Conservation (phyloP, 2,797 vertebrate genomes). For the Cyclura pinguis region DNA sequence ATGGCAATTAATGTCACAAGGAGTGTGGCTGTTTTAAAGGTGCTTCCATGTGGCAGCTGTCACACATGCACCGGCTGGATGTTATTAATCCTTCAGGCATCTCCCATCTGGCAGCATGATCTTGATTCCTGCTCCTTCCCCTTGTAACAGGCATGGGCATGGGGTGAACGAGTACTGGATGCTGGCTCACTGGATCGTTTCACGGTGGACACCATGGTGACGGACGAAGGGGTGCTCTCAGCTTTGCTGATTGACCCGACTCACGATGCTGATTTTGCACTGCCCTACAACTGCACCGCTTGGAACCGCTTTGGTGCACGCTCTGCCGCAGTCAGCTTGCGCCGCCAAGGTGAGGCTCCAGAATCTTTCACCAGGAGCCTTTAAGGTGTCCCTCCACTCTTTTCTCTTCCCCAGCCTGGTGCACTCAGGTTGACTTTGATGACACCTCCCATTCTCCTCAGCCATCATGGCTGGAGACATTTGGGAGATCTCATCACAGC, state of each 20-base stretch:
- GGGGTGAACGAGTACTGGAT: conserved; percentile 86
- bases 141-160: conserved; percentile 87
- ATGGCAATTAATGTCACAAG: not conserved
- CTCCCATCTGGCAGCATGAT: not conserved
- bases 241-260: conserved; percentile 88
- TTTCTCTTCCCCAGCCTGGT: not conserved
- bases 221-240: conserved; percentile 84
- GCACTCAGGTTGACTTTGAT: not conserved
- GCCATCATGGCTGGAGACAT: not conserved
- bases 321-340: conserved; percentile 75
- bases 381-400: not conserved
- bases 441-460: too few species aligned
- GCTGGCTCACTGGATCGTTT: conserved; percentile 87
- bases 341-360: conserved; percentile 78
- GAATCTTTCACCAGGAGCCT: not conserved
- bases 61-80: not conserved
- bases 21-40: not conserved
- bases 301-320: conserved; percentile 82
- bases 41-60: not conserved
- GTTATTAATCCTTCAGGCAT: not conserved
- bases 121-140: not conserved
- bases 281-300: conserved; percentile 84
- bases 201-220: conserved; percentile 88
- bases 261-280: conserved; percentile 85
- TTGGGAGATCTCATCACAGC: too few species aligned